Conservation (phyloP, 2,888 invertebrate genomes). For the Meliscaeva auricollis region DNA sequence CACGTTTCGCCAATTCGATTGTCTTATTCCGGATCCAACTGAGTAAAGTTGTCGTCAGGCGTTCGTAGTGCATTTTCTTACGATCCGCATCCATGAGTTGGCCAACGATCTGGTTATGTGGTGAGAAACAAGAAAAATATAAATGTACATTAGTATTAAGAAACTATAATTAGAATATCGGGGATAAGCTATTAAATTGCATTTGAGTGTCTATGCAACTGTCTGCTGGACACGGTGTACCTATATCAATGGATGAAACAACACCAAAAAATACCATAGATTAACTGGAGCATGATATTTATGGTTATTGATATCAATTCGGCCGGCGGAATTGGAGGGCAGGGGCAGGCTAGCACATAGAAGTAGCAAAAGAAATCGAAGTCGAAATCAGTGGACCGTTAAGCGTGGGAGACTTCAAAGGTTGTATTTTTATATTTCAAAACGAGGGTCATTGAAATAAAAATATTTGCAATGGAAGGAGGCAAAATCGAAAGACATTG, state of each 20-base stretch:
- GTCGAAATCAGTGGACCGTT: conserved; percentile 56
- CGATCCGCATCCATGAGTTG: conserved; percentile 98
- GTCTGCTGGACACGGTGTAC: conserved; percentile 64
- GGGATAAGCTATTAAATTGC: conserved; percentile 53
- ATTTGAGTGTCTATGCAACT: conserved; percentile 55
- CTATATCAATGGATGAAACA: conserved; percentile 46
- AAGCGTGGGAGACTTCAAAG: conserved; percentile 58
- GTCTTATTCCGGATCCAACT: conserved; percentile 97
- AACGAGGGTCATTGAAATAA: conserved; percentile 32
- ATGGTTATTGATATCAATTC: conserved; percentile 64
- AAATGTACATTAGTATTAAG: no score
- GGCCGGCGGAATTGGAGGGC: conserved; percentile 18
- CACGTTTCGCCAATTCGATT: conserved; percentile 91
- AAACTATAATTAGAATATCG: conserved; percentile 28
- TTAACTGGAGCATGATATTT: conserved; percentile 75
- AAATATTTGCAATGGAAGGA: conserved; percentile 29
- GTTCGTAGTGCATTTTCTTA: conserved; percentile 95
- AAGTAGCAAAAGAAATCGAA: conserved; percentile 58
- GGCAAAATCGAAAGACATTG: background rate
- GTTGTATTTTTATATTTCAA: background rate
- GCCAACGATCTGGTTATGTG: conserved; percentile 92
- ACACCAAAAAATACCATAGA: conserved; percentile 36
- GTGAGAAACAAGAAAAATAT: conserved; percentile 45
- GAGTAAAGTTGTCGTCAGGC: conserved; percentile 92
- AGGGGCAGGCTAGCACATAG: no score